A percentile compares a stretch with the other conserved stretches of the same genome.
phyloP scores from a whole-genome alignment of 2,888 invertebrate genomes.

The Ceraclea dissimilis region DNA sequence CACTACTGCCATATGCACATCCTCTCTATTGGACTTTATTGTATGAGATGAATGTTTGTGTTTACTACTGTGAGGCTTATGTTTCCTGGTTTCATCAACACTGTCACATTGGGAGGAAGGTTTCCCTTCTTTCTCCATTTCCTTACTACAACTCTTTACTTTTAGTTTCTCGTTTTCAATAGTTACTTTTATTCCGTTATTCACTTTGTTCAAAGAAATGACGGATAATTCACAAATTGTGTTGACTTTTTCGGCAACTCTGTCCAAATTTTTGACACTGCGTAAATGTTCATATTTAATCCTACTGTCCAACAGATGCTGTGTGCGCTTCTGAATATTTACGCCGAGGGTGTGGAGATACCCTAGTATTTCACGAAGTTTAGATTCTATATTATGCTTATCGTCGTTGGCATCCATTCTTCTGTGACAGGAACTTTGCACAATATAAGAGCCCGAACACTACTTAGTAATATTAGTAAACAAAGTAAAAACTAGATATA shows the following conservation, averaged over 20 bases:
- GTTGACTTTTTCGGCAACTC: constrained; percentile 41
- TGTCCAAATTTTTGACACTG: constrained; percentile 40
- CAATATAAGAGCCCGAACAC: background rate
- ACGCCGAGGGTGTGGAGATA: constrained; percentile 43
- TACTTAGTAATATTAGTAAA: too few species aligned
- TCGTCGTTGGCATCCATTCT: background rate
- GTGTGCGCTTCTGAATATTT: constrained; percentile 39
- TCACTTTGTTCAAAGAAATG: constrained; percentile 43
- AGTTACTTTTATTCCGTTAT: constrained; percentile 37
- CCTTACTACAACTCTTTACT: background rate
- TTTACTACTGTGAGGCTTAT: too few species aligned
- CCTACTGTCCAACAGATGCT: constrained; percentile 38
- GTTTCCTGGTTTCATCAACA: too few species aligned
- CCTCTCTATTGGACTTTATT: too few species aligned
- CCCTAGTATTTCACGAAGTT: constrained; percentile 36
- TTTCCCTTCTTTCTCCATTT: background rate
- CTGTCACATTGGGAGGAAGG: too few species aligned
- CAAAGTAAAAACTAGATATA: too few species aligned
- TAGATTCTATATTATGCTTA: background rate
- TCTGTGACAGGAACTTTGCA: background rate
- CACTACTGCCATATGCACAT: too few species aligned
- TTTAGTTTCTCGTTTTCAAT: constrained; percentile 23
- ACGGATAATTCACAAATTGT: constrained; percentile 44
- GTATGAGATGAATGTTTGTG: too few species aligned
- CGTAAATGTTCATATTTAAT: constrained; percentile 37